A percentile compares a stretch with the other conserved stretches of the same genome.
Evolutionary conservation across 1,140 invertebrate species (phyloP).

Genomic region (Rhopalosiphum padi): DNA sequence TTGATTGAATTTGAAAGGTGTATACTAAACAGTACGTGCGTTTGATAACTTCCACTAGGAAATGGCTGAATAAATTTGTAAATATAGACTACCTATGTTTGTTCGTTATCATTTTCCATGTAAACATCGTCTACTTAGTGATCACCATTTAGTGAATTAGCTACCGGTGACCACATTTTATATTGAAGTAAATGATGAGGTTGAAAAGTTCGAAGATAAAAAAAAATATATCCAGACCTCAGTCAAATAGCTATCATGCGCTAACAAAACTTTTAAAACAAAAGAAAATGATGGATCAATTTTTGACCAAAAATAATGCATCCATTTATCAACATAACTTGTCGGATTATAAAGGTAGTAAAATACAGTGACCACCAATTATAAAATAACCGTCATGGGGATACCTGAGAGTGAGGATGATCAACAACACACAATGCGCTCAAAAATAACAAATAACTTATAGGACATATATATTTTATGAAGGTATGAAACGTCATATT

Average conservation of each 20-base stretch:
- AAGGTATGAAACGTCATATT: neutral
- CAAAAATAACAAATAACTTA: constrained; percentile 10
- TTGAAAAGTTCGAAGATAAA: neutral
- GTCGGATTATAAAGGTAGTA: constrained; percentile 7
- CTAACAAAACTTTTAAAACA: neutral
- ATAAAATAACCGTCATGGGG: neutral
- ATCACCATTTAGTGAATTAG: neutral
- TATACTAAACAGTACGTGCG: neutral
- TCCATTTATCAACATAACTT: constrained; percentile 4
- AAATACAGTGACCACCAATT: constrained; percentile 4
- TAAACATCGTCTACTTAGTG: neutral
- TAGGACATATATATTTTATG: neutral
- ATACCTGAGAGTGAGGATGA: neutral
- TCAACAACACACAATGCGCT: neutral
- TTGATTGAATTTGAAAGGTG: neutral
- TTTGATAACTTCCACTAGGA: neutral
- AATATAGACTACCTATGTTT: neutral
- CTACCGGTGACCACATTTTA: neutral
- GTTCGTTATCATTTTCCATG: neutral
- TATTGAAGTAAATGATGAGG: neutral
- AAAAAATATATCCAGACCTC: neutral
- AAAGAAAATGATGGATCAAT: neutral
- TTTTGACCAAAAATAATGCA: neutral
- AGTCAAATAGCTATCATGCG: neutral
- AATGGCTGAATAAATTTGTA: neutral